Conservation (phyloP, 1,140 invertebrate species). For the Orius insidiosus region DNA sequence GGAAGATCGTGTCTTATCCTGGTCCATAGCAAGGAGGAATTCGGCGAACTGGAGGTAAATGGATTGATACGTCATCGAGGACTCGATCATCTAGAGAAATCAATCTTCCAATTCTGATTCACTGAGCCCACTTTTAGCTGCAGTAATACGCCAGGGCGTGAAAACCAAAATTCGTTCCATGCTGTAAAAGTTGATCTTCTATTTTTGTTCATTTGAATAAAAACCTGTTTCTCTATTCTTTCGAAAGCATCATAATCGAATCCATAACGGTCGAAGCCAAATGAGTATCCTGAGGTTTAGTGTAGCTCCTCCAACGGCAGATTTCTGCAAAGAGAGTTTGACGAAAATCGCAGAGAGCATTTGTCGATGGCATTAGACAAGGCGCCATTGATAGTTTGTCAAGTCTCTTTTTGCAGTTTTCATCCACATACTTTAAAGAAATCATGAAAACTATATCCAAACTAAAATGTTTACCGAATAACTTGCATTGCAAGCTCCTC, state of each 20-base stretch:
- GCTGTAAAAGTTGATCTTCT: constrained; percentile 29
- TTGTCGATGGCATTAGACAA: constrained; percentile 86
- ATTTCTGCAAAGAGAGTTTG: constrained; percentile 92
- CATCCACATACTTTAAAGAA: constrained; percentile 65
- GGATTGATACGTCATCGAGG: constrained; percentile 94
- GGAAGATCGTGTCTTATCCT: constrained; percentile 85
- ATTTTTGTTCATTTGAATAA: background rate
- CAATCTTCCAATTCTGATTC: constrained; percentile 88
- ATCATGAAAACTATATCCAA: background rate
- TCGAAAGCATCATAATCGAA: constrained; percentile 95
- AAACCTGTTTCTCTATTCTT: constrained; percentile 74
- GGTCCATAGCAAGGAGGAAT: constrained; percentile 91
- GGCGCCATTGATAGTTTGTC: constrained; percentile 82
- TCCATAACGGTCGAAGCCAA: constrained; percentile 91
- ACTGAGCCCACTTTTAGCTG: constrained; percentile 76
- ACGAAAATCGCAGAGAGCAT: constrained; percentile 92
- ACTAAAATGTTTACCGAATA: constrained; percentile 44
- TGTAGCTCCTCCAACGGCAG: constrained; percentile 91
- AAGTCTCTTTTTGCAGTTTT: constrained; percentile 72
- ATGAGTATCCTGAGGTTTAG: constrained; percentile 77
- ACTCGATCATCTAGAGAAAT: constrained; percentile 86
- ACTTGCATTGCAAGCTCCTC: constrained; percentile 88
- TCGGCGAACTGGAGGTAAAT: constrained; percentile 82
- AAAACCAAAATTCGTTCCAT: constrained; percentile 80
- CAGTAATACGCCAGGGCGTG: constrained; percentile 89